Conservation (phyloP, 1,140 invertebrate species). For the Nixonia krombeini region DNA sequence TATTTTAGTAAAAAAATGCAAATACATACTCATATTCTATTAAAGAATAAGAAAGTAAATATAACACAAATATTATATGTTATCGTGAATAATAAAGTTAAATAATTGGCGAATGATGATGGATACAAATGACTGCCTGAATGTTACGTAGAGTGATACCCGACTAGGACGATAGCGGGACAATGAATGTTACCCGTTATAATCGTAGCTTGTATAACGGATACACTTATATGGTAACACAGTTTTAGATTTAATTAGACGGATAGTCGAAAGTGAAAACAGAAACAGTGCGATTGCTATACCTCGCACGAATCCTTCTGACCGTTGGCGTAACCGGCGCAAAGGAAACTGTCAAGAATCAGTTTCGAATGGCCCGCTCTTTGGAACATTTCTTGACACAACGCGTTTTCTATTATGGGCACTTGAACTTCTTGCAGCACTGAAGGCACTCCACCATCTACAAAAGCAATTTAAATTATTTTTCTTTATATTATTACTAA, state of each 20-base stretch:
- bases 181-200: slow-evolving; percentile 42
- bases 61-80: too few species aligned
- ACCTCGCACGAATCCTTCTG: slow-evolving; percentile 96
- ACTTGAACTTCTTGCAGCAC: slow-evolving; percentile 93
- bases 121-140: slow-evolving; percentile 37
- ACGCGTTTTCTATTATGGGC: slow-evolving; percentile 90
- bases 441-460: slow-evolving; percentile 89
- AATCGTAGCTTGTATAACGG: slow-evolving; percentile 43
- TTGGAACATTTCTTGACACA: slow-evolving; percentile 95
- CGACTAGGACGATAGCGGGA: slow-evolving; percentile 37
- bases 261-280: slow-evolving; percentile 43
- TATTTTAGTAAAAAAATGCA: too few species aligned
- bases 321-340: slow-evolving; percentile 92
- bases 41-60: too few species aligned
- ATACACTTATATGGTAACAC: slow-evolving; percentile 28
- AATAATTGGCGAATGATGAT: slow-evolving; percentile 6
- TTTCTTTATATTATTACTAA: too few species aligned
- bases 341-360: slow-evolving; percentile 91
- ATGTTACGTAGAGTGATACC: slow-evolving; percentile 18
- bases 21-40: too few species aligned
- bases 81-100: too few species aligned
- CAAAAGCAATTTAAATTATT: slow-evolving; percentile 1
- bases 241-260: slow-evolving; percentile 41
- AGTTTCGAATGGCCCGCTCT: slow-evolving; percentile 89
- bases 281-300: slow-evolving; percentile 27